Evolutionary conservation across 1,140 invertebrate species (phyloP), one percentile per base, ranked within the genome.

Genomic region (Lordiphosa stackelbergi): DNA sequence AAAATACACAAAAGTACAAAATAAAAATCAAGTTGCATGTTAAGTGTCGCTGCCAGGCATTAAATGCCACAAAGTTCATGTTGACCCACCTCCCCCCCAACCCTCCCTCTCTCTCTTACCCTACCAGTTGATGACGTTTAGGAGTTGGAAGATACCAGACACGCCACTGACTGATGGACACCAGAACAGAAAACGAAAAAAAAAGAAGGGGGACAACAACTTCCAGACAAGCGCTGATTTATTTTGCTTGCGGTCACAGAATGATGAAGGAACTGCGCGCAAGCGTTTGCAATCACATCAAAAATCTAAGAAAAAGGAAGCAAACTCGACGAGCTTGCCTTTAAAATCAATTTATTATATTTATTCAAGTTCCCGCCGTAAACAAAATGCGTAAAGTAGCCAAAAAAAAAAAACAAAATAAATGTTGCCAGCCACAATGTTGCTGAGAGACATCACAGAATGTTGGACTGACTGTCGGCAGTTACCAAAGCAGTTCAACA

Each of bases 21-120:
- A 79, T 79, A 72, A 66, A 66, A 79, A 73, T 79, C 77, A 79
- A 68, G 63, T 79, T 78, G 74, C 75, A 79, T 79, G 70, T 79
- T 79, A 74, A 79, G 75, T 79, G 74, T 79, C 66, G 75, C 66
- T 71, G 75, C 66, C 62, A 68, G 66, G 63, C 66, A 81, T 74
- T 72, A 74, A 81, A 81, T 84, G 77, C 63, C 70, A 57, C 75
- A 81, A 60, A 71, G 63, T 62, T 65, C 56, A 61, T 55, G 69
- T 45, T 79, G 74, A 79, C 56, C 74, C 1, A 16, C 1, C 0
- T 4, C 22, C 22, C 22, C 22, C 0, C 1, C 22, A 24, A n/a
- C n/a, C n/a, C n/a, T n/a, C n/a, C n/a, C n/a, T n/a, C 24, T 7
- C 24, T 28, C 7, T 31, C 7, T 31, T 7, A 28, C 22, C 22